Base-by-base conservation (phyloP, 2,888 invertebrate species). In the Monochamus alternatus region DNA sequence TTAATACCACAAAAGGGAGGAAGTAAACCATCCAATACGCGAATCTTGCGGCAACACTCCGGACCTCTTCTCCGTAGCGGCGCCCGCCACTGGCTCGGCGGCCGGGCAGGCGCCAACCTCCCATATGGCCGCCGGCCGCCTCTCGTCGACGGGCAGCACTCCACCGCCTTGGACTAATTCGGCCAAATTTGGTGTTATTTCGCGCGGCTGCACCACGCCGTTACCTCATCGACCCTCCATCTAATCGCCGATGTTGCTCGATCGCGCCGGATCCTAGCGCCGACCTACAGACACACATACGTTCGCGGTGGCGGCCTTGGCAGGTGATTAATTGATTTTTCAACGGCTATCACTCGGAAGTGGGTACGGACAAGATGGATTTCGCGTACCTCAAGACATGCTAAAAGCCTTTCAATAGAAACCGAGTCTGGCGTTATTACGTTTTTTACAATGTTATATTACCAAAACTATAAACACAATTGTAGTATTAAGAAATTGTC, bases 181-280 rank as follows among this genome's bases (percentile, higher is more conserved):
- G 66, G 78, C 83, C 83, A 82, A 83, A 85, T 85, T 85, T 85
- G 85, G 85, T 82, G 77, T 82, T 84, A 83, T 82, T 83, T 82
- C 82, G 80, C 81, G 82, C 83, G 81, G 80, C 81, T 81, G 82
- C 82, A 79, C 80, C 80, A 75, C 52, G 63, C 69, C 71, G 73
- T 77, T 77, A 75, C 77, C 71, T 73, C 77, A 77, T 77, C 75
- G 75, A 31, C 66, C 67, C 75, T 55, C 55, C 66, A 72, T 76
- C 69, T 69, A 69, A 69, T 69, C 43, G 69, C 47, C 69, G 67
- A 67, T 55, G 38, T 67, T 69, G 14, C 51, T 38, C 22, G 47
- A 55, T 55, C 55, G n/a, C 55, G n/a, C n/a, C 55, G n/a, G 8
- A 32, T 31, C 47, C 69, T 30, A 47, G 60, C 69, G 51, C 60